Base-by-base conservation (phyloP, 2,888 invertebrate genomes). In the Shargacucullia verbasci region DNA sequence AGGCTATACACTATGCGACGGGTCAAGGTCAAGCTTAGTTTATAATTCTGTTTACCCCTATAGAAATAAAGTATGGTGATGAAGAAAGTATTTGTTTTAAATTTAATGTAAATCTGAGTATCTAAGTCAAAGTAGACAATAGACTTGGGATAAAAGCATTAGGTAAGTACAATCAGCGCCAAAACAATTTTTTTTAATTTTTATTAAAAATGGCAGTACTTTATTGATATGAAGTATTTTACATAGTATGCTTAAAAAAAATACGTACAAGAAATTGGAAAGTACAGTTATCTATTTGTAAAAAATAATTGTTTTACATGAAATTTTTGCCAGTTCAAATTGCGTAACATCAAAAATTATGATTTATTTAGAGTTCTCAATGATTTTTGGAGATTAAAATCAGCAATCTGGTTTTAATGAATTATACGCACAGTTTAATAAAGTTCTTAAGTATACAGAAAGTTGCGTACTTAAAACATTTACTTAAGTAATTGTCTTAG, bases 141-240 rank as follows among this genome's bases (percentile, higher is more conserved):
- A 59, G 0, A 14, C 41, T 44, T 25, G 0, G n/a, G 5, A 20
- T 44, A 33, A 7, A 50, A 33, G 7, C 13, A 14, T 31, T 20
- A 43, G 9, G 3, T 41, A 43, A 50, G 52, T 71, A 68, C 46
- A 57, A 46, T 53, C 41, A 41, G 50, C 34, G 57, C 47, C 43
- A 55, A 37, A 53, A 52, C 1, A 25, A 44, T 29, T 7, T 38
- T 35, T 9, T 10, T 12, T 12, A 5, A 8, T 44, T 44, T 33
- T 43, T 61, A 31, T 13, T 47, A 29, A 49, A 56, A 57, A 50
- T 64, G 67, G 71, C 58, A 71, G 65, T 73, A 68, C 39, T 33
- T 38, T 59, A 67, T 67, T 73, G 73, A 75, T 74, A 74, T 73
- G 73, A 71, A 74, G 40, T 58, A 64, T 63, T 40, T 67, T 47